Percentiles rank a stretch among this genome's conserved stretches.
These are phyloP conservation scores for Cheilosia impressa DNA, from an alignment of 2,888 invertebrate species.

Conservation along the genomic window DNA sequence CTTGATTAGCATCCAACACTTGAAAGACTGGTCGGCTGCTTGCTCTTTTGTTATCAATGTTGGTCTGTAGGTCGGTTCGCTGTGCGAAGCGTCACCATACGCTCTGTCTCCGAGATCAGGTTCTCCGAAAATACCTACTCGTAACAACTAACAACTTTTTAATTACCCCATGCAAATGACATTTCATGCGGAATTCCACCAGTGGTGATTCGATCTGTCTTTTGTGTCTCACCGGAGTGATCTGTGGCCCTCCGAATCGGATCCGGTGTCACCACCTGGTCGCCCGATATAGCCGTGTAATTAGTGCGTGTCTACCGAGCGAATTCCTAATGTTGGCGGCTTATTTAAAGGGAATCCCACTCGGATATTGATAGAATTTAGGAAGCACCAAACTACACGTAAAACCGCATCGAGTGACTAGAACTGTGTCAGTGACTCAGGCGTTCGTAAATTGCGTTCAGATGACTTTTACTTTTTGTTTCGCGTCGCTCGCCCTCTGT, in stretches of 20 bases:
- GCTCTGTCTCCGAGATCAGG: conserved; percentile 31
- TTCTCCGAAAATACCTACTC: conserved; percentile 59
- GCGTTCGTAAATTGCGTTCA: background rate
- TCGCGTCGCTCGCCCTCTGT: background rate
- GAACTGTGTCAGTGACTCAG: conserved; percentile 43
- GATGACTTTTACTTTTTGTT: conserved; percentile 8
- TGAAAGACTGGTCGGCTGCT: conserved; percentile 55
- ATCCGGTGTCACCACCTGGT: background rate
- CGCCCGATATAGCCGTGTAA: background rate
- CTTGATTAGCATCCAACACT: conserved; percentile 72
- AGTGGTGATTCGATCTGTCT: background rate
- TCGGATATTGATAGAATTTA: background rate
- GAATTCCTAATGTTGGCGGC: background rate
- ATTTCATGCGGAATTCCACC: conserved; percentile 28
- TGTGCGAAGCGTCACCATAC: conserved; percentile 3
- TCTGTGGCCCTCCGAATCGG: conserved; percentile 5
- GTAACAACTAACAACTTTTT: conserved; percentile 68
- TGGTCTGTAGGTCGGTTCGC: conserved; percentile 48
- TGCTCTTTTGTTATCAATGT: conserved; percentile 51
- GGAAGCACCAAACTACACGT: background rate
- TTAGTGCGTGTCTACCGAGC: conserved; percentile 14
- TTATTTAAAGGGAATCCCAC: conserved; percentile 31
- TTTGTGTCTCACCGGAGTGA: conserved; percentile 12
- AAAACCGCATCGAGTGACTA: conserved; percentile 3
- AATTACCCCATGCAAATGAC: conserved; percentile 40